Evolutionary conservation across 2,888 invertebrate genomes (phyloP), one percentile per base, ranked within the genome.

Genomic region (Tyria jacobaeae): DNA sequence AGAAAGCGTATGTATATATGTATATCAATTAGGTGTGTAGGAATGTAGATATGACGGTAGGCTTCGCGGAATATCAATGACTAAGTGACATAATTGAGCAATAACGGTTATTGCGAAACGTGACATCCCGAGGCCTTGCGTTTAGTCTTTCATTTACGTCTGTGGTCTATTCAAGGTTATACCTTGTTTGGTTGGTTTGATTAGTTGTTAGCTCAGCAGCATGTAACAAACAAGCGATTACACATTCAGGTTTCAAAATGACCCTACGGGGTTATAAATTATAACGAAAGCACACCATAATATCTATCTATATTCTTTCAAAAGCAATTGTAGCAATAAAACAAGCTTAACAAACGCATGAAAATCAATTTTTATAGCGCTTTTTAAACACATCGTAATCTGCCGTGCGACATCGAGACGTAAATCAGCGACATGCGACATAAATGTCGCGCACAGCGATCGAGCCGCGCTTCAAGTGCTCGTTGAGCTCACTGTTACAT

Each of bases 381-480:
- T 37, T 57, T 59, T 60, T 48, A 24, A 64, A 56, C 62, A 60
- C 49, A 58, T 47, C 57, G 63, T 53, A 61, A 70, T 60, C 7
- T 48, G 21, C 10, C 12, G 21, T 34, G 27, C 57, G 64, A 64
- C 54, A 62, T 41, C 37, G 51, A 37, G 39, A 25, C 53, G 50
- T 76, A 64, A 73, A 57, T 76, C 73, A 68, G 56, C 52, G 54
- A 49, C 73, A 70, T 50, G 24, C 57, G 48, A 56, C 65, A 72
- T 73, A 66, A 66, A 69, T 52, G 77, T 79, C 76, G 68, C 64
- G 59, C 60, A 55, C 78, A 75, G 64, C 70, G 12, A 54, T 41
- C 53, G 53, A 7, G 39, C 12, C 27, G 17, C 53, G 67, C 21
- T 50, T 53, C 41, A 60, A 67, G 71, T 57, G 67, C 67, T 67